Conservation (phyloP, 2,113 vertebrate genomes). For the Cyanoramphus novaezelandiae region DNA sequence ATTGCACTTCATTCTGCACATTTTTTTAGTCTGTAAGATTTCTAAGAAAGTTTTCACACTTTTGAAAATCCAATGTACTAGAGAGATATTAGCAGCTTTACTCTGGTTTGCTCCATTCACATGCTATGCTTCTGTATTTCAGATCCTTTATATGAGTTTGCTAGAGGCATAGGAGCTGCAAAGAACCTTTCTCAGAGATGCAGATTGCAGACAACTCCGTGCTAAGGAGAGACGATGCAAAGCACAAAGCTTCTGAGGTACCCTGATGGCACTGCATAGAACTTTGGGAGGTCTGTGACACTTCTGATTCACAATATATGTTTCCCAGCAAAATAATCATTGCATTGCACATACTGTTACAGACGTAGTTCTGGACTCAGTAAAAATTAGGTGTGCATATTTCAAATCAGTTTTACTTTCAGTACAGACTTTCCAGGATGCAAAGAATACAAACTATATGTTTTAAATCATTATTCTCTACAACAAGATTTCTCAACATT, state of each 20-base stretch:
- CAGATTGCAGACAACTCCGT: background rate
- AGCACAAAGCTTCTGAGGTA: background rate
- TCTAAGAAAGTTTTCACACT: background rate
- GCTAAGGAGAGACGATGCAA: background rate
- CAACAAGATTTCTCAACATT: background rate
- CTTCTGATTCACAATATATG: background rate
- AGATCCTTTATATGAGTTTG: background rate
- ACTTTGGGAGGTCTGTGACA: background rate
- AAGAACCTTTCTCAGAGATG: background rate
- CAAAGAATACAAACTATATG: rapidly evolving
- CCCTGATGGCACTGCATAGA: rapidly evolving
- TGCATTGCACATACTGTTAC: background rate
- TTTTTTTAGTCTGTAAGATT: background rate
- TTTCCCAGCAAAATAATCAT: background rate
- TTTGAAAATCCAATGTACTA: background rate
- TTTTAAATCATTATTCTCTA: background rate
- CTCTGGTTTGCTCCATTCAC: background rate
- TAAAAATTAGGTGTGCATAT: background rate
- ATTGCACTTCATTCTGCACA: background rate
- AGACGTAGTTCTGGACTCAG: background rate
- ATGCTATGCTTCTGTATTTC: background rate
- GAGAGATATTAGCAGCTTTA: background rate
- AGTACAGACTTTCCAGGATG: background rate
- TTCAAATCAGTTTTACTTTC: background rate
- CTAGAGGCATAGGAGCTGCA: background rate